Evolutionary conservation across 2,797 vertebrate species (phyloP).

Genomic region (Sebastiscus albofasciatus): DNA sequence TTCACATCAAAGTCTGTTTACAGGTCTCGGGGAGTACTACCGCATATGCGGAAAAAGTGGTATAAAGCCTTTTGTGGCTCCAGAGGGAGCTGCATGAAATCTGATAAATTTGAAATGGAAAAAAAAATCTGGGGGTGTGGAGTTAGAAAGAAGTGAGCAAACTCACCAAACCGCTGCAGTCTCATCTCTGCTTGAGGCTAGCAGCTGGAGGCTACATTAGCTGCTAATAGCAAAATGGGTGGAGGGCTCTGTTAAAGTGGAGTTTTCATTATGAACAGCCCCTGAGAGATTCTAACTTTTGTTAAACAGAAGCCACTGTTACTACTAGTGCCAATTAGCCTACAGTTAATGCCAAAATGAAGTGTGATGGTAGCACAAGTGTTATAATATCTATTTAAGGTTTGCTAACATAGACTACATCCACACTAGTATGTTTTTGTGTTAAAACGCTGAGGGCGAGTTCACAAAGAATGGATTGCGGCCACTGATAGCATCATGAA

Average conservation of each 20-base stretch:
- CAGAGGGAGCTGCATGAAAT: background rate
- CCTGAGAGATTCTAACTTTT: background rate
- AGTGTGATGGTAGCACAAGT: too few relatives aligned
- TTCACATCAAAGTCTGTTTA: conserved; percentile 1
- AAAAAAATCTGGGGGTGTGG: background rate
- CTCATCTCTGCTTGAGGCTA: background rate
- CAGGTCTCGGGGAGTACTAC: background rate
- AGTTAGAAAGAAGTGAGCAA: background rate
- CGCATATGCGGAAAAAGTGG: background rate
- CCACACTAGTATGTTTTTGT: background rate
- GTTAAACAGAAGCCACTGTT: background rate
- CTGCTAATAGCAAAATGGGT: background rate
- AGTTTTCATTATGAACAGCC: background rate
- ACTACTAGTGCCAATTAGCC: background rate
- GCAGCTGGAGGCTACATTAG: background rate
- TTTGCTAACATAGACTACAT: background rate
- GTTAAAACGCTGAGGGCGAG: background rate
- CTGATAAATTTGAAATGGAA: background rate
- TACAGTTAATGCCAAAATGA: background rate
- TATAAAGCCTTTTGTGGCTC: background rate
- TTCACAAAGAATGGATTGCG: background rate
- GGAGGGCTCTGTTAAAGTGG: background rate
- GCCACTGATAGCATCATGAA: background rate
- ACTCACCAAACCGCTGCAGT: background rate
- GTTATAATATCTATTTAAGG: background rate